These are phyloP conservation scores for Agrilus mali DNA, from an alignment of 2,888 invertebrate species.

Conservation along the genomic window DNA sequence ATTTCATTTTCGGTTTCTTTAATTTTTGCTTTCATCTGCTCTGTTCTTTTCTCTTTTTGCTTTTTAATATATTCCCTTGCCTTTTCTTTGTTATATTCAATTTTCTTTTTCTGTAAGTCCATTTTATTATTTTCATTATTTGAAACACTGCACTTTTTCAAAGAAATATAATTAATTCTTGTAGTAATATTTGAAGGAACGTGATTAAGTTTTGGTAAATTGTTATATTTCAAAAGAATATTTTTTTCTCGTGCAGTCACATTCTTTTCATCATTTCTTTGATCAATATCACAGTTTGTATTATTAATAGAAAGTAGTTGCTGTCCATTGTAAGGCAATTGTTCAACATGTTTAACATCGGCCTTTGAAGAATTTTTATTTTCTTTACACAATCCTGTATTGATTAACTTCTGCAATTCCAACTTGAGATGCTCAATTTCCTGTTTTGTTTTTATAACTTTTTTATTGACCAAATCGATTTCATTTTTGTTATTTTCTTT, in stretches of 20 bases:
- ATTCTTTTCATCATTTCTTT: too few relatives aligned
- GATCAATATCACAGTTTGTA: too few relatives aligned
- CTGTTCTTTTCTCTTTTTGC: slow-evolving; percentile 38
- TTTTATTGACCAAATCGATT: slow-evolving; percentile 14
- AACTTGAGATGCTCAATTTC: slow-evolving; percentile 29
- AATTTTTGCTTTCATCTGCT: slow-evolving; percentile 28
- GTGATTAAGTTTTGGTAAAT: background rate
- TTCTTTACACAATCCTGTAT: slow-evolving; percentile 14
- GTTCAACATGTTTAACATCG: too few relatives aligned
- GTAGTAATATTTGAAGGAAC: background rate
- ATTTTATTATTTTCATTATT: too few relatives aligned
- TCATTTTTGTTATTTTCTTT: slow-evolving; percentile 1
- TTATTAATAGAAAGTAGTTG: too few relatives aligned
- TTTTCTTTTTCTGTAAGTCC: slow-evolving; percentile 12
- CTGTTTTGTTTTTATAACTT: slow-evolving; percentile 23
- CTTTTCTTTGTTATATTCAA: slow-evolving; percentile 37
- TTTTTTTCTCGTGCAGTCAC: too few relatives aligned
- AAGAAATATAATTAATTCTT: background rate
- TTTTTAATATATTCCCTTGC: slow-evolving; percentile 42
- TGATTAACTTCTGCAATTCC: slow-evolving; percentile 26
- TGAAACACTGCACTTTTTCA: too few relatives aligned
- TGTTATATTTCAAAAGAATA: too few relatives aligned
- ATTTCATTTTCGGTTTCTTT: slow-evolving; percentile 16
- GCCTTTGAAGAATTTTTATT: background rate
- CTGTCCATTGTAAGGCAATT: too few relatives aligned